Conservation (phyloP, 2,888 invertebrate species). For the Lithophane leautieri region DNA sequence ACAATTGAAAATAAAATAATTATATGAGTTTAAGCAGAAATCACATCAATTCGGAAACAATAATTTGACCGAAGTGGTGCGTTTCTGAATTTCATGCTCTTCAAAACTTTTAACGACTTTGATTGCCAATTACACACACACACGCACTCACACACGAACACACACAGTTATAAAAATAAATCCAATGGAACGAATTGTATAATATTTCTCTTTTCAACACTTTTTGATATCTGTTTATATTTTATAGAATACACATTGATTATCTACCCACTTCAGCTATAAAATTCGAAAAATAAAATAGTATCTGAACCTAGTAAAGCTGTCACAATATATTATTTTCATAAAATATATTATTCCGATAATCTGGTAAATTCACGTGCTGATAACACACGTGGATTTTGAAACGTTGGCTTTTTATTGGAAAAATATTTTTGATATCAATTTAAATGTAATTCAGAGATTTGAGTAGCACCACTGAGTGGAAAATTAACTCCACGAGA, state of each 20-base stretch:
- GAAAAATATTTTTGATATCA: not conserved
- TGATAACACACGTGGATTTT: not conserved
- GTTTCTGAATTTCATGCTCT: not conserved
- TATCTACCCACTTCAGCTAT: conserved; percentile 31
- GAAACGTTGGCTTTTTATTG: not conserved
- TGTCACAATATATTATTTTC: conserved; percentile 44
- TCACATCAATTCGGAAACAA: not conserved
- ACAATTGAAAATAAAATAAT: not conserved
- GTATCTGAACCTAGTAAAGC: conserved; percentile 23
- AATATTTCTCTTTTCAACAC: conserved; percentile 34
- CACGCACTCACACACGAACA: too few species aligned
- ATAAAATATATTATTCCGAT: not conserved
- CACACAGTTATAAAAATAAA: conserved; percentile 24
- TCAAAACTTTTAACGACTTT: not conserved
- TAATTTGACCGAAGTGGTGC: too few species aligned
- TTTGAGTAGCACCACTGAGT: not conserved
- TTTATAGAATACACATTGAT: conserved; percentile 16
- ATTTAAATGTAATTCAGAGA: not conserved
- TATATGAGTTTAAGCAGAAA: not conserved
- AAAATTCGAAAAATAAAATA: conserved; percentile 4
- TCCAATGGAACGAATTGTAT: conserved; percentile 14
- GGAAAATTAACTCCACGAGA: not conserved
- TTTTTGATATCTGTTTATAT: conserved; percentile 14
- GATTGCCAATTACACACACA: conserved; percentile 6
- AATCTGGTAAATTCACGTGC: not conserved